Percentiles rank a stretch among this genome's conserved stretches.
Evolutionary conservation across 2,797 vertebrate species (phyloP).

Genomic region (Gallirallus australis): DNA sequence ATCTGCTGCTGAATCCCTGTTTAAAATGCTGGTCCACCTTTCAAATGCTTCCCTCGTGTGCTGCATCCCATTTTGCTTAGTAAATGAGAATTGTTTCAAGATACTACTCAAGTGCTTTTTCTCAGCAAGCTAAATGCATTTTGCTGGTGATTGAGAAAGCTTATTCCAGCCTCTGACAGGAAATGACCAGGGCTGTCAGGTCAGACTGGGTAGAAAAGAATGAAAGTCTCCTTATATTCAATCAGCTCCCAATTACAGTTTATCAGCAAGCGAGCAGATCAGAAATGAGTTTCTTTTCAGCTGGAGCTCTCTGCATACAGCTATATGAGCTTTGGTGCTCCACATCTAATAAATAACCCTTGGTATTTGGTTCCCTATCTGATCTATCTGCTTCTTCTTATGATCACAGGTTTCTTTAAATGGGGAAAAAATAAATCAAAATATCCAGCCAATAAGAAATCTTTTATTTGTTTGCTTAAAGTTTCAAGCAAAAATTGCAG

Average conservation of each 20-base stretch:
- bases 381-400: background rate
- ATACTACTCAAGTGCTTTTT: slow-evolving; percentile 58
- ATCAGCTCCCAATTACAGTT: slow-evolving; percentile 71
- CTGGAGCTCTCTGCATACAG: slow-evolving; percentile 4
- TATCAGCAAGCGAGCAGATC: slow-evolving; percentile 62
- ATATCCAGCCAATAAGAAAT: background rate
- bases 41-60: slow-evolving; percentile 47
- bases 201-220: slow-evolving; percentile 59
- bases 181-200: slow-evolving; percentile 65
- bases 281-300: slow-evolving; percentile 71
- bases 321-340: background rate
- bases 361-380: background rate
- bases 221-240: slow-evolving; percentile 47
- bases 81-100: slow-evolving; percentile 72
- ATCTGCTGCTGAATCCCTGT: slow-evolving; percentile 27
- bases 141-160: slow-evolving; percentile 56
- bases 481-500: background rate
- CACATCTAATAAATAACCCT: slow-evolving; percentile 40
- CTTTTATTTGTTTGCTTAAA: background rate
- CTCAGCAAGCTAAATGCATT: slow-evolving; percentile 70
- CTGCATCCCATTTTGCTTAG: slow-evolving; percentile 64
- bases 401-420: slow-evolving; percentile 10
- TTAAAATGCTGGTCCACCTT: slow-evolving; percentile 65
- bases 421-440: background rate
- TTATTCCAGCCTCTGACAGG: slow-evolving; percentile 41